A percentile compares a stretch with the other conserved stretches of the same genome.
Evolutionary conservation across 2,888 invertebrate genomes (phyloP).

Genomic region (Melolontha melolontha): DNA sequence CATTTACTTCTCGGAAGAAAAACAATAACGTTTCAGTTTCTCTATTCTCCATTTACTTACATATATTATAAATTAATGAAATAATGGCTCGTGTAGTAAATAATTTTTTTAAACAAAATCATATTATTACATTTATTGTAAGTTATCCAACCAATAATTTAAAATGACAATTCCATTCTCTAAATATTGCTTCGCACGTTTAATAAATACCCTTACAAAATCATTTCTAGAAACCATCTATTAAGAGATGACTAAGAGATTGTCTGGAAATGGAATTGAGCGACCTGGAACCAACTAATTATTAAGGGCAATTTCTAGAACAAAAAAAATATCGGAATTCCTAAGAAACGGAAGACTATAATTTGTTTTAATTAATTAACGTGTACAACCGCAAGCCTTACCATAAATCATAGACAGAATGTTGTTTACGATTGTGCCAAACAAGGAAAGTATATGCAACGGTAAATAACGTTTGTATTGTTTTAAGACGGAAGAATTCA

Average conservation of each 20-base stretch:
- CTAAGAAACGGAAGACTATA: neutral
- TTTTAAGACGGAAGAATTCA: neutral
- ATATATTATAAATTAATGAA: too few species aligned
- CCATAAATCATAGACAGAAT: neutral
- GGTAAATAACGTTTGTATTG: conserved; percentile 3
- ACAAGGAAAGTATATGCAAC: neutral
- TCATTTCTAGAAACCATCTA: neutral
- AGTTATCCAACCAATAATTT: too few species aligned
- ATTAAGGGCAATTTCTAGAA: neutral
- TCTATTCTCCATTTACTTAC: too few species aligned
- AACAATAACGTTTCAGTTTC: too few species aligned
- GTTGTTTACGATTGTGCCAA: neutral
- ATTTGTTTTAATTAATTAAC: conserved; percentile 5
- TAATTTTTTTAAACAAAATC: too few species aligned
- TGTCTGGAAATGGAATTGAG: conserved; percentile 3
- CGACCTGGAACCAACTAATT: neutral
- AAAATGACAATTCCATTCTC: neutral
- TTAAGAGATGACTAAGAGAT: conserved; percentile 4
- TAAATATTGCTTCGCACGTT: neutral
- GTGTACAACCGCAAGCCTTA: neutral
- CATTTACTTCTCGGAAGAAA: too few species aligned
- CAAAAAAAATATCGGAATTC: neutral
- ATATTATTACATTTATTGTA: too few species aligned
- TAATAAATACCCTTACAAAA: neutral
- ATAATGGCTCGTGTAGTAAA: too few species aligned